Evolutionary conservation across 2,888 invertebrate species (phyloP), one percentile per base, ranked within the genome.

Genomic region (Heliconius ismenius): DNA sequence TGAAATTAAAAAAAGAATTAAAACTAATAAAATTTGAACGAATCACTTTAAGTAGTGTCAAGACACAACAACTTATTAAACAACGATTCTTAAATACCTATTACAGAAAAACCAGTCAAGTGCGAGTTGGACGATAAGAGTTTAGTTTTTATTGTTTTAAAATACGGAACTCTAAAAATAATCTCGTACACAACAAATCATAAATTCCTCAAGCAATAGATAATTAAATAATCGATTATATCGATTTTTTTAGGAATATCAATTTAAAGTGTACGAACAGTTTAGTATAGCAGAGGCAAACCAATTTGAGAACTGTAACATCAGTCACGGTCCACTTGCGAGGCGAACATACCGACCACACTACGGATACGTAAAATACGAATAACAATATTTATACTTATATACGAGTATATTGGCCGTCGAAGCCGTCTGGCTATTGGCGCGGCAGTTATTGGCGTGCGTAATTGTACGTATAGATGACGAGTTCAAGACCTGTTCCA

Each of bases 251-350:
- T 54, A 32, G 21, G 54, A 70, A 58, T 28, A 58, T 58, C 70
- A 70, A 70, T 70, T 70, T 70, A 32, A 70, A 70, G n/a, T 58
- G 65, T 39, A 39, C 24, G 39, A 24, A n/a, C 24, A 43, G 60
- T 26, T 62, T 24, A 62, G 60, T 60, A 24, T 3, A 26, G 26
- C 32, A 49, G 18, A 69, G 72, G 67, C 58, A 49, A 21, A 43
- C 62, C 78, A 63, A 79, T 78, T 78, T 77, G 36, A 77, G 64
- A 72, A 54, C 79, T 69, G 76, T 81, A 68, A 73, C 49, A 80
- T 81, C 76, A 69, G 81, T 79, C 79, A 81, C 81, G 74, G 67
- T 78, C 79, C 76, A 75, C 69, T 77, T 75, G 69, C 60, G 54
- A 68, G 49, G 58, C 73, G 78, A 70, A 70, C 65, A 78, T 78